Percentiles rank a stretch among this genome's conserved stretches.
phyloP scores from a whole-genome alignment of 1,140 invertebrate species.

The Cydia fagiglandana region DNA sequence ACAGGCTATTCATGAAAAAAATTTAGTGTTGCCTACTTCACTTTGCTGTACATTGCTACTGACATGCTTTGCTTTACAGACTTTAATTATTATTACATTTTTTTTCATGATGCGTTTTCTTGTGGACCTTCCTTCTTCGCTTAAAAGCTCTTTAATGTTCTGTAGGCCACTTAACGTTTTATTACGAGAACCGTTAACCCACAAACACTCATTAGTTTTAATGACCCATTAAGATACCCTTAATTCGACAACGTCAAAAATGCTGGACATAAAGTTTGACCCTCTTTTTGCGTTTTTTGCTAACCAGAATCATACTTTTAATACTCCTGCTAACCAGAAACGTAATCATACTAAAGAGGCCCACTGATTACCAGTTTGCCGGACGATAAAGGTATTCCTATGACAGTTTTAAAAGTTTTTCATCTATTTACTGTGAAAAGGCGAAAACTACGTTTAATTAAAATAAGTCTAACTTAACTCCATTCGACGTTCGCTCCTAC shows the following conservation, averaged over 20 bases:
- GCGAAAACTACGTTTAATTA: neutral
- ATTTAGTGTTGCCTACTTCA: too few species aligned
- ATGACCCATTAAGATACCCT: neutral
- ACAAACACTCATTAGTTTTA: neutral
- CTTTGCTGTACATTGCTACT: too few species aligned
- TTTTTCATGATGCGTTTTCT: neutral
- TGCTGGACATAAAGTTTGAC: too few species aligned
- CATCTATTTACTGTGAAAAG: neutral
- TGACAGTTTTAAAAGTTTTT: neutral
- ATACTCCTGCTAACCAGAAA: too few species aligned
- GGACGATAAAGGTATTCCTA: too few species aligned
- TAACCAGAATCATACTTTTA: too few species aligned
- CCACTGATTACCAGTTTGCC: too few species aligned
- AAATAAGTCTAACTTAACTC: neutral
- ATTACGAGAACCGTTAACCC: neutral
- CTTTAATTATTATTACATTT: neutral
- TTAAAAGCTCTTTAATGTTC: conserved; percentile 5
- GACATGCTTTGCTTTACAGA: too few species aligned
- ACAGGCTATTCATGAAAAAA: too few species aligned
- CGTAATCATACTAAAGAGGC: too few species aligned
- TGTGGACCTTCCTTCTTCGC: neutral
- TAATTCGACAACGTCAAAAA: too few species aligned
- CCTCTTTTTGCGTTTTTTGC: too few species aligned
- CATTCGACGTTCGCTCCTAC: neutral
- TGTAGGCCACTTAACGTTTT: conserved; percentile 1